A percentile compares a stretch with the other conserved stretches of the same genome.
phyloP scores from a whole-genome alignment of 2,113 vertebrate species.

The Heliornis fulica region DNA sequence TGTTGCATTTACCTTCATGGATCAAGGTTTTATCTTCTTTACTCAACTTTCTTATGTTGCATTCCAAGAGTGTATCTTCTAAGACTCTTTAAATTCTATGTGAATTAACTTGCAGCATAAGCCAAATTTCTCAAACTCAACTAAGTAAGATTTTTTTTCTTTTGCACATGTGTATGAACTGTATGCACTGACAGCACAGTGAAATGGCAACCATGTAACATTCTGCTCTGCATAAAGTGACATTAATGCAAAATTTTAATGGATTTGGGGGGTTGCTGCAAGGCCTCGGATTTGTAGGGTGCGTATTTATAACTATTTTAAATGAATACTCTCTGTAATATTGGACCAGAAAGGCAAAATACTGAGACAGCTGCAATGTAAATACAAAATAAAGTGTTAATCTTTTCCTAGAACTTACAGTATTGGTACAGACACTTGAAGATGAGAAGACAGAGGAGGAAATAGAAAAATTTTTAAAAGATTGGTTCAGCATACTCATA shows the following conservation, averaged over 20 bases:
- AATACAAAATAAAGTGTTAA: not conserved
- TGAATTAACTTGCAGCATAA: not conserved
- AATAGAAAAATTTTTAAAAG: not conserved
- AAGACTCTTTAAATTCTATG: not conserved
- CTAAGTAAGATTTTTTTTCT: not conserved
- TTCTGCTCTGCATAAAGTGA: not conserved
- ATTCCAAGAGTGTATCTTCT: not conserved
- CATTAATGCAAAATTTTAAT: not conserved
- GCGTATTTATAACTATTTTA: not conserved
- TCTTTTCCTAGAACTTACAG: not conserved
- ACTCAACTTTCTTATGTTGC: not conserved
- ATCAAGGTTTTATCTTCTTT: not conserved
- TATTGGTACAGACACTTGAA: not conserved
- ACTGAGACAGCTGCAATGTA: not conserved
- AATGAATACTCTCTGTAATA: not conserved
- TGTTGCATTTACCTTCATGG: not conserved
- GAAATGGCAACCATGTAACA: not conserved
- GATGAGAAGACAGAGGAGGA: not conserved
- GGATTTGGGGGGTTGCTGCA: not conserved
- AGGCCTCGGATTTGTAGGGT: not conserved
- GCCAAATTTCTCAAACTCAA: not conserved
- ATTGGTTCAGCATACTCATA: not conserved
- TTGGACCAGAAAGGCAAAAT: not conserved
- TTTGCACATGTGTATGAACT: not conserved
- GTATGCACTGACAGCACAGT: not conserved